Conservation (phyloP, 1,140 invertebrate genomes). For the Macrostomum lignano region DNA sequence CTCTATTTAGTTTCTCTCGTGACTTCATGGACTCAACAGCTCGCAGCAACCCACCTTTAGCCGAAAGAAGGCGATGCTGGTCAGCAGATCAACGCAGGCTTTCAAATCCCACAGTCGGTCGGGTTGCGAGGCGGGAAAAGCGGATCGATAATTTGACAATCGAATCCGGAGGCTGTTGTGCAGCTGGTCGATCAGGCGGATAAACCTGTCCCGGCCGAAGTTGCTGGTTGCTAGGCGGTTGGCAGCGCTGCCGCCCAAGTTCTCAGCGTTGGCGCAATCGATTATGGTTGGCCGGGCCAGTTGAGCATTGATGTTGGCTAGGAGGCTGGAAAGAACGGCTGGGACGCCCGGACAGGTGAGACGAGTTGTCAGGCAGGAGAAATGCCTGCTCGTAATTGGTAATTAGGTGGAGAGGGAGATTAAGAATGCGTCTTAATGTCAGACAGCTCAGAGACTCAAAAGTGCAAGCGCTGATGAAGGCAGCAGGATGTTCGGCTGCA, state of each 20-base stretch:
- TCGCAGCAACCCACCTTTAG: conserved; percentile 93
- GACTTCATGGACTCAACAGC: too few species aligned
- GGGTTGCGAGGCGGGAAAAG: conserved; percentile 80
- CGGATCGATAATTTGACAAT: conserved; percentile 89
- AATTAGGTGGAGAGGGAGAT: too few species aligned
- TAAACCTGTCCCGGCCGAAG: conserved; percentile 99
- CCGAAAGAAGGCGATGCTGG: conserved; percentile 95
- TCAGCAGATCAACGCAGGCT: conserved; percentile 86
- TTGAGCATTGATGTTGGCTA: conserved; percentile 97
- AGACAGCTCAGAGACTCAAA: too few species aligned
- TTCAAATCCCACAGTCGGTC: conserved; percentile 95
- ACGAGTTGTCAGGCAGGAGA: conserved; percentile 93
- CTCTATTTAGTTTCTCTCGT: too few species aligned
- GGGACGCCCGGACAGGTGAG: conserved; percentile 92
- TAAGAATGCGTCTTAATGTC: too few species aligned
- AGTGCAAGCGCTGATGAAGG: too few species aligned
- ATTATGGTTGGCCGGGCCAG: conserved; percentile 97
- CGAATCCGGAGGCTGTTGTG: conserved; percentile 94
- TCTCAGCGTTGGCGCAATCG: conserved; percentile 35
- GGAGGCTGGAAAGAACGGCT: conserved; percentile 82
- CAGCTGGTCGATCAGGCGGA: conserved; percentile 82
- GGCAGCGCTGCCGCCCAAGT: too few species aligned
- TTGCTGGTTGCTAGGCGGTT: conserved; percentile 96
- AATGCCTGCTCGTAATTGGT: too few species aligned
- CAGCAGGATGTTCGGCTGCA: too few species aligned